Evolutionary conservation across 2,113 vertebrate genomes (phyloP), one percentile per base, ranked within the genome.

Genomic region (Carassius auratus): DNA sequence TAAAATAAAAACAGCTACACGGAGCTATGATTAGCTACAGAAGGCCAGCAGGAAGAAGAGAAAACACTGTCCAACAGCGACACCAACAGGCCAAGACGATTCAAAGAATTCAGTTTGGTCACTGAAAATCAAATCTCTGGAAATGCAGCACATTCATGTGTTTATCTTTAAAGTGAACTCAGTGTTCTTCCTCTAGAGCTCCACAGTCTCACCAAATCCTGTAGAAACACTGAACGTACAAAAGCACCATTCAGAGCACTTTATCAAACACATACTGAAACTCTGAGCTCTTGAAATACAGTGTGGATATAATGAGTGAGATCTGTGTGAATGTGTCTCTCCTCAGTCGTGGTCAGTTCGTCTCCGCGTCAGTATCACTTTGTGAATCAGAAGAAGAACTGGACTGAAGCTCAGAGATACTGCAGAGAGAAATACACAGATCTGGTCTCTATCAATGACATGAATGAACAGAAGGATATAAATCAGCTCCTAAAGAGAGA

Each of bases 401-500:
- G 64, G 64, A 68, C 30, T 4, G 64, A 68, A 0, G 64, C 30
- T 68, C 64, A 68, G 64, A 36, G 5, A 17, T 14, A 68, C 64
- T 68, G 64, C 64, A 68, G 64, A 68, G 30, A 68, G 14, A 66
- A 61, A 2, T 3, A 81, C 78, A 81, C 78, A 64, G 61, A 81
- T 64, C 61, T 81, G 78, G 61, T n/a, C 61, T 50, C 78, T 3
- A 17, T 81, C 78, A 62, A 23, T 14, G 21, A 42, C 78, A 81
- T 9, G 1, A 30, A 68, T 4, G 14, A 36, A 33, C 14, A 68
- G 78, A 19, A 10, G 3, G 36, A 81, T 13, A 4, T 12, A 7
- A 2, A 81, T 13, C 33, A 30, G 10, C 3, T 48, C 33, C 8
- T 26, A 4, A 4, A 64, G 10, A 45, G 14, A 4, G 36, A 17